Conservation (phyloP, 1,140 invertebrate genomes). For the Laupala kohalensis region DNA sequence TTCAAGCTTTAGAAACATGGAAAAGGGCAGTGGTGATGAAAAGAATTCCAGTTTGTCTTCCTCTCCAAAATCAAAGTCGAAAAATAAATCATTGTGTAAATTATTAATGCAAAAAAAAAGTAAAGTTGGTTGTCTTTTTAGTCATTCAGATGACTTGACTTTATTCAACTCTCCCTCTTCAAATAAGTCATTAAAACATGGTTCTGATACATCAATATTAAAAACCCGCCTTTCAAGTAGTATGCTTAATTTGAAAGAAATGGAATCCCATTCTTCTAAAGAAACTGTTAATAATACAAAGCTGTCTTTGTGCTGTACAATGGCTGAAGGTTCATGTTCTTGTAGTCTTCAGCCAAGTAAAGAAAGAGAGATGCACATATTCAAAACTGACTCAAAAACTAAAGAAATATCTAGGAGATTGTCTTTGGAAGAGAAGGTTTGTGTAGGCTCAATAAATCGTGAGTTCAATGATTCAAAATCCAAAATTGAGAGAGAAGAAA, state of each 20-base stretch:
- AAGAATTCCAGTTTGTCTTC: not conserved
- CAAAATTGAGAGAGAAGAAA: not conserved
- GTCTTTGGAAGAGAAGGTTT: constrained; percentile 6
- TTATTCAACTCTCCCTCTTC: not conserved
- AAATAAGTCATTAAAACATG: not conserved
- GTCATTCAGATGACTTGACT: constrained; percentile 1
- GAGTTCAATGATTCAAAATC: not conserved
- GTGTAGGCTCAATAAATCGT: not conserved
- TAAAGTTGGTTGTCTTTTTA: constrained; percentile 26
- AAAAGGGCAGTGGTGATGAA: not conserved
- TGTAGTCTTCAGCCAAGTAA: not conserved
- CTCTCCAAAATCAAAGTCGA: constrained; percentile 20
- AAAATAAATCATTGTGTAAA: constrained; percentile 31
- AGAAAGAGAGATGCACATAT: not conserved
- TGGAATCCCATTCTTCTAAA: constrained; percentile 25
- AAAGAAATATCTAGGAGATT: not conserved
- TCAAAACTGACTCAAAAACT: not conserved
- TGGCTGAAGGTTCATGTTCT: constrained; percentile 31
- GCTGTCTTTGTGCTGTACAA: constrained; percentile 30
- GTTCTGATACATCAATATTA: not conserved
- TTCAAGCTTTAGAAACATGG: constrained; percentile 9
- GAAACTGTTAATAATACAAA: constrained; percentile 30
- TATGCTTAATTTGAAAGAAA: not conserved
- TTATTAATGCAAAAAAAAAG: constrained; percentile 32
- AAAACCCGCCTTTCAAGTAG: not conserved